phyloP scores from a whole-genome alignment of 1,140 invertebrate species.

The Habropoda laboriosa region DNA sequence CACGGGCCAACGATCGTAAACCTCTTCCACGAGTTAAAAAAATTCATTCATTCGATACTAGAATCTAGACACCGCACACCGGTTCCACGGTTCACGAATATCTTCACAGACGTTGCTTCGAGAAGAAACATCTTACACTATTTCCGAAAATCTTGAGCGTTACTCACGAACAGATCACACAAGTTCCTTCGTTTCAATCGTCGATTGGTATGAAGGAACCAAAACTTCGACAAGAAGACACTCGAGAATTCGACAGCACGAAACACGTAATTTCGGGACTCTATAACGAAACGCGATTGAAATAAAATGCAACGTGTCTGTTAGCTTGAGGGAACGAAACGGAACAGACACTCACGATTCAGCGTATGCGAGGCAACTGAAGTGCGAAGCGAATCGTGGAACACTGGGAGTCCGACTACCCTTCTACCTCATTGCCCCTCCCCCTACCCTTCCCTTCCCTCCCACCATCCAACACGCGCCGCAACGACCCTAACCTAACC shows the following conservation, averaged over 20 bases:
- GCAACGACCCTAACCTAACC: constrained; percentile 59
- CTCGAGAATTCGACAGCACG: background rate
- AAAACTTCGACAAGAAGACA: background rate
- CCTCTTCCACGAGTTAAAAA: constrained; percentile 17
- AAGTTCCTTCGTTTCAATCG: background rate
- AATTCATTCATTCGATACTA: constrained; percentile 27
- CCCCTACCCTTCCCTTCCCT: fast-evolving
- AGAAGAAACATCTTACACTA: constrained; percentile 13
- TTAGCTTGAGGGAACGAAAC: background rate
- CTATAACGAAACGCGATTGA: constrained; percentile 2
- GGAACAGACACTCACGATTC: background rate
- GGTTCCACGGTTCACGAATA: background rate
- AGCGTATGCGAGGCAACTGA: constrained; percentile 71
- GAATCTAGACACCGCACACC: constrained; percentile 11
- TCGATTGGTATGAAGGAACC: background rate
- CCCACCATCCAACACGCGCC: no score
- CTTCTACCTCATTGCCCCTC: background rate
- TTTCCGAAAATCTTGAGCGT: background rate
- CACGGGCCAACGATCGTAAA: constrained; percentile 20
- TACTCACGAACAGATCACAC: background rate
- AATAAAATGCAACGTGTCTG: constrained; percentile 17
- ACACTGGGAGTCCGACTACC: constrained; percentile 30
- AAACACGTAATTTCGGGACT: background rate
- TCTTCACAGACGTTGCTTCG: background rate
- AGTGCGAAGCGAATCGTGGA: constrained; percentile 49